A percentile compares a stretch with the other conserved stretches of the same genome.
Evolutionary conservation across 2,113 vertebrate genomes (phyloP).

Genomic region (Paramormyrops kingsleyae): DNA sequence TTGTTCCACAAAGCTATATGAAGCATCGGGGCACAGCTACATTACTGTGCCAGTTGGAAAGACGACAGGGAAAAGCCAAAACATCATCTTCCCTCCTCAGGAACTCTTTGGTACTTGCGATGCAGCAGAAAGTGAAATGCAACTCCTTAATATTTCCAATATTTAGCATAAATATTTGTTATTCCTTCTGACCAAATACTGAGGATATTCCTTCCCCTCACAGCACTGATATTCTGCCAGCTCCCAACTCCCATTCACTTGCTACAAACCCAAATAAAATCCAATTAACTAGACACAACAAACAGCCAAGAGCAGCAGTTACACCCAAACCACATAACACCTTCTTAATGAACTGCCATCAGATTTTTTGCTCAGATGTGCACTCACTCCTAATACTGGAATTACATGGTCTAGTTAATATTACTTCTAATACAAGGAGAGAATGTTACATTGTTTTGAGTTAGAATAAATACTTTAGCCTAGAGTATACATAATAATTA

Average conservation of each 20-base stretch:
- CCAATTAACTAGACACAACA: constrained; percentile 62
- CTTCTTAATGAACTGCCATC: constrained; percentile 45
- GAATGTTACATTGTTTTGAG: constrained; percentile 25
- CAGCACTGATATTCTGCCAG: constrained; percentile 19
- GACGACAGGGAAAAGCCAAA: not conserved
- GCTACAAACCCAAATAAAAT: constrained; percentile 40
- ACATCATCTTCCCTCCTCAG: not conserved
- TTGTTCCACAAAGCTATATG: not conserved
- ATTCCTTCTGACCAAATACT: constrained; percentile 52
- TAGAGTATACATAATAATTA: constrained; percentile 46
- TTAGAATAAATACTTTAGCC: constrained; percentile 46
- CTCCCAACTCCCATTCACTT: not conserved
- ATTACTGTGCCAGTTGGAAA: not conserved
- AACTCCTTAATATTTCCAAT: constrained; percentile 21
- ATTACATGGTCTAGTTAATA: constrained; percentile 48
- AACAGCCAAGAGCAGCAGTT: constrained; percentile 59
- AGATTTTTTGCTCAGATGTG: constrained; percentile 32
- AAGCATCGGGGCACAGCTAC: not conserved
- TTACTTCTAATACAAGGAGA: constrained; percentile 31
- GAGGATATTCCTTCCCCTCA: constrained; percentile 12
- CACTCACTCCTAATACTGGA: constrained; percentile 41
- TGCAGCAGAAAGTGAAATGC: not conserved
- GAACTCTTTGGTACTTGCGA: not conserved
- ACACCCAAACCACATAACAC: constrained; percentile 31
- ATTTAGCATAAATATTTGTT: constrained; percentile 66